Conservation (phyloP, 2,113 vertebrate species). For the Corythaixoides concolor region DNA sequence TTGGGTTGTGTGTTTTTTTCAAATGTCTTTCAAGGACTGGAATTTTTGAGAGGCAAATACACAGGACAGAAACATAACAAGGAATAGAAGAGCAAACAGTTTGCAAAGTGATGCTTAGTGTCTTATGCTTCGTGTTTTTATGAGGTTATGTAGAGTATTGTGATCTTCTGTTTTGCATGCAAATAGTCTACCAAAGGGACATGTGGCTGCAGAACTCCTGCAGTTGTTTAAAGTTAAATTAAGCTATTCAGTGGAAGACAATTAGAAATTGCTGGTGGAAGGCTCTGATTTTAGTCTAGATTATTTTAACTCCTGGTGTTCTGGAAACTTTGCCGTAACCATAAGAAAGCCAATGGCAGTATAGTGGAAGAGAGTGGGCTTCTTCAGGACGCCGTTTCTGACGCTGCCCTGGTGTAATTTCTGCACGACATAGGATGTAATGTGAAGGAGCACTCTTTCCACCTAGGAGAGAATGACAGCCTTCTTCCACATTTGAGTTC, state of each 20-base stretch:
- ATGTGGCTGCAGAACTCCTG: neutral
- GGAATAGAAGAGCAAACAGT: neutral
- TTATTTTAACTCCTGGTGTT: neutral
- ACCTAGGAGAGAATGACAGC: neutral
- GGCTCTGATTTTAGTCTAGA: neutral
- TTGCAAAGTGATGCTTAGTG: neutral
- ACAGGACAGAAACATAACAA: neutral
- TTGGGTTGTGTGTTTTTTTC: neutral
- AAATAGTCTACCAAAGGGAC: neutral
- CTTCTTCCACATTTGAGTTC: neutral
- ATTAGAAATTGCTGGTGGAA: neutral
- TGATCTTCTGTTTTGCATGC: neutral
- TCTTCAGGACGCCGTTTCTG: neutral
- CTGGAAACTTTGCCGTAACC: neutral
- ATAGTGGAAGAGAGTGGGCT: neutral
- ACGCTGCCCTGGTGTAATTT: neutral
- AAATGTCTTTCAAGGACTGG: neutral
- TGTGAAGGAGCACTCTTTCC: neutral
- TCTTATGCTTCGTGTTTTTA: neutral
- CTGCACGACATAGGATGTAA: rapidly evolving
- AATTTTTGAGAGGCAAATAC: neutral
- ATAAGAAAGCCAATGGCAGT: neutral
- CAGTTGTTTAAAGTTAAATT: neutral
- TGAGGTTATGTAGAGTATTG: neutral
- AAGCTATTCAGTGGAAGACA: neutral